phyloP scores from a whole-genome alignment of 1,140 invertebrate species.

The Danaus plexippus region DNA sequence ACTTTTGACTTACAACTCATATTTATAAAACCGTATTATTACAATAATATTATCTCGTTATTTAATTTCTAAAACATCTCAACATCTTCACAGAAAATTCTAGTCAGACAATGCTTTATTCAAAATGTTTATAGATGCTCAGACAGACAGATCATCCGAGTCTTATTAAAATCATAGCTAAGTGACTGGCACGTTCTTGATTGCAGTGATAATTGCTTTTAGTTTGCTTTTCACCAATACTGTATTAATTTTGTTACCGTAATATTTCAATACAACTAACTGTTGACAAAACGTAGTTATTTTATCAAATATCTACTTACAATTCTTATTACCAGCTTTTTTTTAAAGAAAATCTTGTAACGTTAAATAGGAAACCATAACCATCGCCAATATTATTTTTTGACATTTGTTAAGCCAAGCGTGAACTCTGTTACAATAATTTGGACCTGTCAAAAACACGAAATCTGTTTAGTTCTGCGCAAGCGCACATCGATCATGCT shows the following conservation, averaged over 20 bases:
- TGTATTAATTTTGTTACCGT: too few relatives aligned
- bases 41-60: constrained; percentile 19
- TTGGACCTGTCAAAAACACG: constrained; percentile 14
- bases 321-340: neutral
- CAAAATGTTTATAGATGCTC: constrained; percentile 10
- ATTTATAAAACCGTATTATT: constrained; percentile 13
- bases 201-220: neutral
- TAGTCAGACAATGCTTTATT: constrained; percentile 13
- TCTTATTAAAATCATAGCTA: constrained; percentile 22
- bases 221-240: too few relatives aligned
- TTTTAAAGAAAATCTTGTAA: neutral
- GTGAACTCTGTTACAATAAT: neutral
- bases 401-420: too few relatives aligned
- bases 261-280: too few relatives aligned
- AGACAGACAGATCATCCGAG: constrained; percentile 15
- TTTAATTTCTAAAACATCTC: constrained; percentile 10
- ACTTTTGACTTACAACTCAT: neutral
- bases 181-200: constrained; percentile 8
- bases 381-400: too few relatives aligned
- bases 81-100: constrained; percentile 17
- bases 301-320: too few relatives aligned
- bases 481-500: constrained; percentile 29
- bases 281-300: too few relatives aligned
- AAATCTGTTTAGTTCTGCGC: constrained; percentile 20
- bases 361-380: too few relatives aligned